Percentiles rank a stretch among this genome's conserved stretches.
These are phyloP conservation scores for Otolemur garnettii DNA, from an alignment of 2,113 vertebrate genomes.

Conservation along the genomic window DNA sequence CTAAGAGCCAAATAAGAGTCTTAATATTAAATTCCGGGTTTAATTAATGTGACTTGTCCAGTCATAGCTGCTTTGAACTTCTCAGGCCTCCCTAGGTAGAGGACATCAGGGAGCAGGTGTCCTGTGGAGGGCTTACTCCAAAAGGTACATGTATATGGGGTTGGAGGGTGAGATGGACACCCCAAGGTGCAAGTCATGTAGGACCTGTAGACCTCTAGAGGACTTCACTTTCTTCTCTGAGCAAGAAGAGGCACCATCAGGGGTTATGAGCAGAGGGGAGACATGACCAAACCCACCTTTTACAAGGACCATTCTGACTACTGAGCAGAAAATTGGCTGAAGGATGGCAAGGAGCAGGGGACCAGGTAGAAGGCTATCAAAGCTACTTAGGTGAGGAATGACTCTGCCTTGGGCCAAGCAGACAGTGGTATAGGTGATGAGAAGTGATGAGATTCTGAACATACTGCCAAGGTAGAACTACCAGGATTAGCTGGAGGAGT, in stretches of 20 bases:
- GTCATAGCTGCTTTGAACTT: not conserved
- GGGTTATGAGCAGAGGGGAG: not conserved
- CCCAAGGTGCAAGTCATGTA: not conserved
- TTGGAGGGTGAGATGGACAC: not conserved
- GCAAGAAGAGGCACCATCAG: not conserved
- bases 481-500: not conserved
- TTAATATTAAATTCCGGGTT: not conserved
- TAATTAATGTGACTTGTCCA: too few species aligned
- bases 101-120: not conserved
- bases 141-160: not conserved
- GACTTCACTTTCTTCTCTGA: not conserved
- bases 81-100: not conserved
- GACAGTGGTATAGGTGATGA: not conserved
- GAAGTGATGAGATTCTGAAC: not conserved
- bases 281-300: not conserved
- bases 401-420: not conserved
- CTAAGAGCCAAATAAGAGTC: not conserved
- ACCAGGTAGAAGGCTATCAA: fast-evolving
- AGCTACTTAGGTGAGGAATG: too few species aligned
- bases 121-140: not conserved
- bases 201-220: not conserved
- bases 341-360: not conserved
- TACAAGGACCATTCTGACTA: not conserved
- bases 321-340: not conserved
- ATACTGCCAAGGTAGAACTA: fast-evolving